Percentiles rank a stretch among this genome's conserved stretches.
phyloP scores from a whole-genome alignment of 2,797 vertebrate species.

The Uromys caudimaculatus region DNA sequence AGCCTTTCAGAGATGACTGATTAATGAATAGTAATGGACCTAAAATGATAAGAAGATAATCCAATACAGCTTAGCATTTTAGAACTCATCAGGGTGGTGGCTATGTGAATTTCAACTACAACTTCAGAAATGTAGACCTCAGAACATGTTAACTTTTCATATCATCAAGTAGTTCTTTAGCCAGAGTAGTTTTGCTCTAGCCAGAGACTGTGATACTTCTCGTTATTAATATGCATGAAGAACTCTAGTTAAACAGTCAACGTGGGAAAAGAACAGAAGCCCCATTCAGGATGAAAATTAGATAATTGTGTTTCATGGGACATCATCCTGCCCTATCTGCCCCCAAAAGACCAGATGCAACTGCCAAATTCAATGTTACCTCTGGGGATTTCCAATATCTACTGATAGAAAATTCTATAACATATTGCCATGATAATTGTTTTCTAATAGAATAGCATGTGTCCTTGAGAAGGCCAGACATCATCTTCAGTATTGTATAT shows the following conservation, averaged over 20 bases:
- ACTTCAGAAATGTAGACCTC: slow-evolving; percentile 16
- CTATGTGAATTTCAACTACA: slow-evolving; percentile 57
- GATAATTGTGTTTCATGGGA: background rate
- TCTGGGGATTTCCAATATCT: background rate
- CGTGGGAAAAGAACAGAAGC: slow-evolving; percentile 8
- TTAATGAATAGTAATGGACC: slow-evolving; percentile 51
- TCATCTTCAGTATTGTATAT: background rate
- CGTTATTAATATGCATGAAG: slow-evolving; percentile 28
- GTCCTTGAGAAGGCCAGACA: background rate
- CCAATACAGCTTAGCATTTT: slow-evolving; percentile 42
- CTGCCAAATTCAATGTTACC: background rate
- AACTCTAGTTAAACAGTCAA: slow-evolving; percentile 61
- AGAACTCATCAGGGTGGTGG: slow-evolving; percentile 26
- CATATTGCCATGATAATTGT: background rate
- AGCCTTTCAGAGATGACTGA: slow-evolving; percentile 39
- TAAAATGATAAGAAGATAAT: background rate
- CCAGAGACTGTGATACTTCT: slow-evolving; percentile 37
- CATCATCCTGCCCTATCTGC: background rate
- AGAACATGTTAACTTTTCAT: slow-evolving; percentile 58
- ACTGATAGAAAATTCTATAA: background rate
- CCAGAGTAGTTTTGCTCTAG: background rate
- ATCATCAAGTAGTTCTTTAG: background rate
- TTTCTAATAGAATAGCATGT: background rate
- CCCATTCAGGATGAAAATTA: background rate
- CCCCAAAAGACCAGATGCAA: background rate